Conservation (phyloP, 2,113 vertebrate species). For the Amphilophus citrinellus region DNA sequence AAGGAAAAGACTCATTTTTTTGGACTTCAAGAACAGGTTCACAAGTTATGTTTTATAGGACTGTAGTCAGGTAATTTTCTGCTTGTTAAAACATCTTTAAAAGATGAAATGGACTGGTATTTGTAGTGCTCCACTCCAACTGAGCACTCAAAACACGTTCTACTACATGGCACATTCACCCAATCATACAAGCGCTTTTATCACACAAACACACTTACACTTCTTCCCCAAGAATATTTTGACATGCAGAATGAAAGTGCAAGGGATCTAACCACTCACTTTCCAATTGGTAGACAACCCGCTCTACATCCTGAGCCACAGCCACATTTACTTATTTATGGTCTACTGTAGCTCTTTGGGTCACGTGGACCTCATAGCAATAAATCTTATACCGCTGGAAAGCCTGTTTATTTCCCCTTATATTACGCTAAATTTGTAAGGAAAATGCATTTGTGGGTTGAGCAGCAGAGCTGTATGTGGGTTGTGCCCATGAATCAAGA, state of each 20-base stretch:
- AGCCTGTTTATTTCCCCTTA: no score
- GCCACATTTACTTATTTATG: neutral
- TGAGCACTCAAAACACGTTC: neutral
- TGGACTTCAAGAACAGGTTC: neutral
- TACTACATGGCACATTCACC: neutral
- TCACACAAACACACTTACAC: neutral
- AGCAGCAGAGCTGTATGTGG: no score
- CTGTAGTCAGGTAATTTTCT: neutral
- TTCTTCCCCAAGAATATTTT: neutral
- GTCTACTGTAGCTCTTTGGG: neutral
- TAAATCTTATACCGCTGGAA: no score
- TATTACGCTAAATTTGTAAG: no score
- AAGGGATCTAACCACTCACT: neutral
- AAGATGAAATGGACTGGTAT: neutral
- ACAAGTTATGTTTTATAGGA: neutral
- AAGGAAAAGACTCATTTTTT: neutral
- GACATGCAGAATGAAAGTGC: no score
- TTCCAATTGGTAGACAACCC: neutral
- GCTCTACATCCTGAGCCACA: neutral
- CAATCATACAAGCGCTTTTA: neutral
- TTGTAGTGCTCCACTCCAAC: neutral
- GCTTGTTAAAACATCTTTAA: neutral
- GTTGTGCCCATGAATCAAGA: no score
- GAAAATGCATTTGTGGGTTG: no score
- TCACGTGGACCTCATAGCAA: neutral